Conservation (phyloP, 2,797 vertebrate genomes). For the Tapirus indicus region DNA sequence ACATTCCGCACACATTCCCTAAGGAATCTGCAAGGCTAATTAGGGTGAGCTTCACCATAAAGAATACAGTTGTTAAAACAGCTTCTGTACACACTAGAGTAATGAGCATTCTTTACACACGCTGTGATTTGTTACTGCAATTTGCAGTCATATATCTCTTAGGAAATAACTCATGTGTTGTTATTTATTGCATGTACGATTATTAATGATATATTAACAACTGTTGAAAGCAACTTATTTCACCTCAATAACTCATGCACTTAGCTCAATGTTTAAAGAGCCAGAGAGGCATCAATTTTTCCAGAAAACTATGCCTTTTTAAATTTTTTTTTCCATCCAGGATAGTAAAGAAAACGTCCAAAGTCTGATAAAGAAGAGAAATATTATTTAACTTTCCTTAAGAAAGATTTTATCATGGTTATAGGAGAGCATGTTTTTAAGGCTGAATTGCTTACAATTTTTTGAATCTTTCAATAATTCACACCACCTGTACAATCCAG, state of each 20-base stretch:
- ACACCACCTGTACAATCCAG: background rate
- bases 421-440: background rate
- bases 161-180: conserved; percentile 96
- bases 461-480: conserved; percentile 52
- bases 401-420: conserved; percentile 23
- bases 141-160: conserved; percentile 96
- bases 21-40: conserved; percentile 97
- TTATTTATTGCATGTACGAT: conserved; percentile 98
- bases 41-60: conserved; percentile 97
- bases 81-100: conserved; percentile 94
- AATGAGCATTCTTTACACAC: conserved; percentile 95
- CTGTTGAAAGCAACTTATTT: conserved; percentile 89
- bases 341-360: conserved; percentile 22
- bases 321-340: background rate
- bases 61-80: conserved; percentile 98
- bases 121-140: conserved; percentile 97
- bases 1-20: conserved; percentile 90
- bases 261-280: conserved; percentile 83
- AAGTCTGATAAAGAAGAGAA: background rate
- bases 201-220: conserved; percentile 96
- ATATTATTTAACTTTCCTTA: background rate
- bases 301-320: conserved; percentile 64
- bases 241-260: conserved; percentile 87
- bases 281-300: conserved; percentile 75
- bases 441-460: background rate